Evolutionary conservation across 2,113 vertebrate species (phyloP), one percentile per base, ranked within the genome.

Genomic region (Patagioenas fasciata): DNA sequence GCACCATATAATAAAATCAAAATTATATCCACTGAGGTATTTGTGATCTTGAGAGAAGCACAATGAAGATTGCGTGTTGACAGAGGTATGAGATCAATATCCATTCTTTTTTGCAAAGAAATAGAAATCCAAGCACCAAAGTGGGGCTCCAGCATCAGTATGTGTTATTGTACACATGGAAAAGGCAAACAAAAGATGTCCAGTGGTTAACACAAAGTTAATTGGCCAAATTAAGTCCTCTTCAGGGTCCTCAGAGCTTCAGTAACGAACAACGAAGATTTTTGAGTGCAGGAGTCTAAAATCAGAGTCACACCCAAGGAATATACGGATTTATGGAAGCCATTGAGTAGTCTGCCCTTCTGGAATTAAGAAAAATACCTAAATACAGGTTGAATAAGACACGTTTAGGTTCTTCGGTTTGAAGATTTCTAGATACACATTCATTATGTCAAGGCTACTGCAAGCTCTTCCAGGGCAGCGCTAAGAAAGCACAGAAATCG

Each of bases 101-200:
- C 36, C 29, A 15, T 26, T 71, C 18, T 38, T 57, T 57, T 61
- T 5, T 54, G n/a, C 13, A 44, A 44, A 65, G 19, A 31, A 66
- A 40, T 50, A 47, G 26, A 83, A 83, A 88, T 57, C 28, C 40
- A 77, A 18, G 14, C 69, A 75, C 54, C 56, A n/a, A 50, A 65
- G 91, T 11, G 15, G 19, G n/a, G 18, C 4, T 78, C n/a, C 34
- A 67, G n/a, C 3, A 2, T 26, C 15, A 67, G 50, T n/a, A 64
- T 0, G 1, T 13, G 29, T 26, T 67, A 70, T 1, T 48, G 42
- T 13, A 57, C 48, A 44, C 21, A 16, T 1, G 42, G n/a, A 70
- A 83, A 58, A 5, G 26, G 36, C n/a, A 85, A 80, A 58, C 25
- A 14, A 31, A 67, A 51, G 40, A 26, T 32, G 65, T 64, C 21